These are phyloP conservation scores for Zingel zingel DNA, from an alignment of 2,113 vertebrate species.

Conservation along the genomic window DNA sequence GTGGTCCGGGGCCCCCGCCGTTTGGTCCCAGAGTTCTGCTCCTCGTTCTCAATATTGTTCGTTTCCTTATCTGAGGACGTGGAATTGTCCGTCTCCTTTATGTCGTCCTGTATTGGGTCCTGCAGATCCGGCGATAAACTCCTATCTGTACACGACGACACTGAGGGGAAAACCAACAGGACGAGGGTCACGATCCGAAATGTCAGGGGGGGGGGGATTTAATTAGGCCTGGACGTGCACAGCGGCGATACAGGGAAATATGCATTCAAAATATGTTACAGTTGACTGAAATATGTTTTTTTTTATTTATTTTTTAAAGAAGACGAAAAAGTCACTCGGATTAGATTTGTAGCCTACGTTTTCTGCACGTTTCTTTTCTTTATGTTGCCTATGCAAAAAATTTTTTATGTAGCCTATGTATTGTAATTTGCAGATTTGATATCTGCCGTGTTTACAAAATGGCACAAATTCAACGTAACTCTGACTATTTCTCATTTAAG, in stretches of 20 bases:
- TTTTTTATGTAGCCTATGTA: no score
- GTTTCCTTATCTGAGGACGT: slow-evolving; percentile 98
- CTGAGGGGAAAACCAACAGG: slow-evolving; percentile 77
- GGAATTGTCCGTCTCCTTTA: slow-evolving; percentile 97
- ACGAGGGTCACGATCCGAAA: slow-evolving; percentile 66
- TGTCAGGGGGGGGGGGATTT: slow-evolving; percentile 11
- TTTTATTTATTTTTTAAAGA: no score
- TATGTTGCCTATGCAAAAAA: no score
- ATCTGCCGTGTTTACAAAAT: no score
- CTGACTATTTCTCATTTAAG: no score
- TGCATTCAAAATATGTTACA: background rate
- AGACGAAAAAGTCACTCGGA: no score
- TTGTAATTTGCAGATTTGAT: no score
- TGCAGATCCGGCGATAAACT: slow-evolving; percentile 97
- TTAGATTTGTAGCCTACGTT: no score
- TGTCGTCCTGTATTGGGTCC: slow-evolving; percentile 94
- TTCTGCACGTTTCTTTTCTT: no score
- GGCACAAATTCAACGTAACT: no score
- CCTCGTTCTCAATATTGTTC: slow-evolving; percentile 96
- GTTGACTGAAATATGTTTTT: no score
- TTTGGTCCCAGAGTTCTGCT: slow-evolving; percentile 95
- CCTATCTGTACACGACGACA: slow-evolving; percentile 98
- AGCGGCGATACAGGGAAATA: background rate
- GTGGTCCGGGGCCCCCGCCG: slow-evolving; percentile 95
- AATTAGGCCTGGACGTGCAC: slow-evolving; percentile 45